These are phyloP conservation scores for Halesus radiatus DNA, from an alignment of 1,140 invertebrate genomes.

Conservation along the genomic window DNA sequence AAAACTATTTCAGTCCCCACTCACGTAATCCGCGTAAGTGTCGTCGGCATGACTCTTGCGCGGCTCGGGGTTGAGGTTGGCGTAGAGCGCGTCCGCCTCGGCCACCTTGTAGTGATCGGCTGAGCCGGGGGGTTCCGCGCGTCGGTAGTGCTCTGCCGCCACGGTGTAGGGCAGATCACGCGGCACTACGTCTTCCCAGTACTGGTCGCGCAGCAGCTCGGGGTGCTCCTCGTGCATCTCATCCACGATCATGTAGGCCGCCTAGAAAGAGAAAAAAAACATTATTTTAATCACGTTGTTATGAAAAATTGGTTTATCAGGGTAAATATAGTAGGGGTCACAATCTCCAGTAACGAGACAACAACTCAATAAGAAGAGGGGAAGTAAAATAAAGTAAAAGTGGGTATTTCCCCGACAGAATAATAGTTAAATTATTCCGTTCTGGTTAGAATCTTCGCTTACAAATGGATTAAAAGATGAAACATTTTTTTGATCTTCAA, in stretches of 20 bases:
- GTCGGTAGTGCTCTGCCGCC: slow-evolving; percentile 85
- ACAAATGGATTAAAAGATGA: too few species aligned
- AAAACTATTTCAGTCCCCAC: slow-evolving; percentile 53
- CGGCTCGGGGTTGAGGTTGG: slow-evolving; percentile 75
- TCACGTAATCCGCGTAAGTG: slow-evolving; percentile 89
- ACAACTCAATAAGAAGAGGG: too few species aligned
- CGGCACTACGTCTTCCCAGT: slow-evolving; percentile 92
- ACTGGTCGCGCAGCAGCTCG: slow-evolving; percentile 88
- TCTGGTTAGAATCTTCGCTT: too few species aligned
- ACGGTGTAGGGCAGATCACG: slow-evolving; percentile 89
- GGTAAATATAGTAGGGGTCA: too few species aligned
- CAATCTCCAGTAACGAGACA: too few species aligned
- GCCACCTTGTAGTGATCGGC: slow-evolving; percentile 89
- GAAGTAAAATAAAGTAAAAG: too few species aligned
- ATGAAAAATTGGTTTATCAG: too few species aligned
- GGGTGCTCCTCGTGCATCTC: slow-evolving; percentile 93
- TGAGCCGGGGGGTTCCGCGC: slow-evolving; percentile 85
- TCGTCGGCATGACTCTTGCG: slow-evolving; percentile 79
- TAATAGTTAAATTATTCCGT: too few species aligned
- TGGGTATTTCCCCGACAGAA: too few species aligned
- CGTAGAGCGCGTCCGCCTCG: slow-evolving; percentile 85
- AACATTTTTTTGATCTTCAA: too few species aligned
- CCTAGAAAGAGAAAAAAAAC: slow-evolving; percentile 69
- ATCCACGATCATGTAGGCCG: slow-evolving; percentile 91
- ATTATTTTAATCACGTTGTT: neutral